Conservation (phyloP, 2,888 invertebrate genomes). For the Eurytoma californica region DNA sequence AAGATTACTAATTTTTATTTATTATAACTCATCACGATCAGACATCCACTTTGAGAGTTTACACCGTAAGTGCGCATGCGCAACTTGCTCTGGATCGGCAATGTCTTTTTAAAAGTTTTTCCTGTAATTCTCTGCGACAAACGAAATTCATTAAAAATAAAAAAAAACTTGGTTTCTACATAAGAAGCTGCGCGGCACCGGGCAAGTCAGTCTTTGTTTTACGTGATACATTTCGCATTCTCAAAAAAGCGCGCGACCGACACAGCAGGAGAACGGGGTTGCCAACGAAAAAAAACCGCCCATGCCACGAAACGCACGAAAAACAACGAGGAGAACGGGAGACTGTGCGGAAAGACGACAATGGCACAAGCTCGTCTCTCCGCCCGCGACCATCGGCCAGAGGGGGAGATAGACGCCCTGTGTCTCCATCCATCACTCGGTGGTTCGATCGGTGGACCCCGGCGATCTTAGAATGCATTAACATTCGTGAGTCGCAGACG, state of each 20-base stretch:
- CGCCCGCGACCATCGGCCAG: conserved; percentile 55
- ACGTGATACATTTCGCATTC: conserved; percentile 49
- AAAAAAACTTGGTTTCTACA: conserved; percentile 7
- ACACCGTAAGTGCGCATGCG: too few relatives aligned
- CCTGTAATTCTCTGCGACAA: not conserved
- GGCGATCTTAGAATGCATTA: conserved; percentile 69
- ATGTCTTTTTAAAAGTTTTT: too few relatives aligned
- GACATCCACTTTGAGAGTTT: too few relatives aligned
- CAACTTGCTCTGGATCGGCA: too few relatives aligned
- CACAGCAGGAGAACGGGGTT: not conserved
- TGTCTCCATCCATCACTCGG: conserved; percentile 73
- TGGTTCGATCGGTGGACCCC: conserved; percentile 64
- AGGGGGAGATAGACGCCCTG: conserved; percentile 66
- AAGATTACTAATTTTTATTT: too few relatives aligned
- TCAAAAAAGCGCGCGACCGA: conserved; percentile 37
- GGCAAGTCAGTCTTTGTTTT: conserved; percentile 46
- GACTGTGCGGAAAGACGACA: conserved; percentile 47
- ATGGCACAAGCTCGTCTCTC: conserved; percentile 25
- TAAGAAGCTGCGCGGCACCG: conserved; percentile 18
- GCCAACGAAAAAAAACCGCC: not conserved
- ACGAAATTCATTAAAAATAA: conserved; percentile 12
- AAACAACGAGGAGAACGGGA: conserved; percentile 36
- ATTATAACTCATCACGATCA: too few relatives aligned
- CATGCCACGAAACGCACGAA: conserved; percentile 23
- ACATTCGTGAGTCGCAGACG: conserved; percentile 51